Evolutionary conservation across 2,888 invertebrate species (phyloP).

Genomic region (Lomographa bimaculata): DNA sequence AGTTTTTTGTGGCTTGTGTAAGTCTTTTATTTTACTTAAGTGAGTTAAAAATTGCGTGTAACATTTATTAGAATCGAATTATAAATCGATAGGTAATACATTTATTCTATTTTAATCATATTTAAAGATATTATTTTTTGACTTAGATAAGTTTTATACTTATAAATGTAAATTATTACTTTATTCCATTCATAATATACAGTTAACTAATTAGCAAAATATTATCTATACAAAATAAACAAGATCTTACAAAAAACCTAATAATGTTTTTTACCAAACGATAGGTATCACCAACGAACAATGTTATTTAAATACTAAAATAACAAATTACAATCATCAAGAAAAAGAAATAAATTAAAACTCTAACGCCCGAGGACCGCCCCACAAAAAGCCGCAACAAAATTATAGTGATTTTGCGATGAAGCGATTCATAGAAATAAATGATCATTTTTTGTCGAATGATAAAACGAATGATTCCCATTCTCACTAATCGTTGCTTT

Average conservation of each 20-base stretch:
- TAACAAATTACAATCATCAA: constrained; percentile 26
- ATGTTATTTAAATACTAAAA: constrained; percentile 23
- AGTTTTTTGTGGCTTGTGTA: too few relatives aligned
- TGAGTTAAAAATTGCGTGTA: too few relatives aligned
- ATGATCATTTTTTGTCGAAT: constrained; percentile 18
- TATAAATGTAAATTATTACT: constrained; percentile 1
- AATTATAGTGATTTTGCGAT: constrained; percentile 29
- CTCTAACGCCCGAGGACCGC: constrained; percentile 23
- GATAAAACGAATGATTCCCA: constrained; percentile 23
- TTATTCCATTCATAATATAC: constrained; percentile 13
- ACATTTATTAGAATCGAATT: too few relatives aligned
- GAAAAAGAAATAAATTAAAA: constrained; percentile 25
- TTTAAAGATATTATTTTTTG: too few relatives aligned
- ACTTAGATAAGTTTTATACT: constrained; percentile 4
- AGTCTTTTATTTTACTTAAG: neutral
- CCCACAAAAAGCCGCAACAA: constrained; percentile 23
- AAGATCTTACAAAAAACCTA: too few relatives aligned
- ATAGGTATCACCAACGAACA: constrained; percentile 4
- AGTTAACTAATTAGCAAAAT: constrained; percentile 1
- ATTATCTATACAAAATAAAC: constrained; percentile 2
- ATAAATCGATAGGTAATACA: too few relatives aligned
- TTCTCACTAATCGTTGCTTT: constrained; percentile 52
- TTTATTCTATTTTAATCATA: too few relatives aligned
- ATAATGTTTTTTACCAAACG: too few relatives aligned
- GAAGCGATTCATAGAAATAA: constrained; percentile 26